Evolutionary conservation across 2,113 vertebrate genomes (phyloP).

Genomic region (Eleginops maclovinus): DNA sequence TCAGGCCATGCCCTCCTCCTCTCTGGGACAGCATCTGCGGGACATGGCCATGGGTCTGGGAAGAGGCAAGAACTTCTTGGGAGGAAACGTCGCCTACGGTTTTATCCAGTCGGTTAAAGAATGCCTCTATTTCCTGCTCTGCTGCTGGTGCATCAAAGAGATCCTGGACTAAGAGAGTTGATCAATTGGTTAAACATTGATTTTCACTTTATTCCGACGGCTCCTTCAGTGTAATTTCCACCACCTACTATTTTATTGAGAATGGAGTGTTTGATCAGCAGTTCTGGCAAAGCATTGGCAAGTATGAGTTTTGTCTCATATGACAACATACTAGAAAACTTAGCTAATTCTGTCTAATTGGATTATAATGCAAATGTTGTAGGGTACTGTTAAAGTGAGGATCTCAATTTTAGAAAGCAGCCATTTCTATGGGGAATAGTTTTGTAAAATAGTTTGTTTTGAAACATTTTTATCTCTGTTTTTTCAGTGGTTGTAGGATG

Average conservation of each 20-base stretch:
- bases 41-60: slow-evolving; percentile 74
- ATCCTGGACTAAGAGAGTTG: slow-evolving; percentile 86
- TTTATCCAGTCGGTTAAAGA: slow-evolving; percentile 85
- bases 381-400: not conserved
- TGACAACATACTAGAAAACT: slow-evolving; percentile 6
- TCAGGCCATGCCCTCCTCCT: slow-evolving; percentile 67
- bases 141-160: slow-evolving; percentile 94
- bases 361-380: not conserved
- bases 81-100: slow-evolving; percentile 78
- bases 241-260: slow-evolving; percentile 49
- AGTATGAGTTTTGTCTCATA: slow-evolving; percentile 48
- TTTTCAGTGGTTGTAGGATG: slow-evolving; percentile 44
- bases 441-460: not conserved
- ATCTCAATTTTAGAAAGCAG: not conserved
- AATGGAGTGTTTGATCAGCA: slow-evolving; percentile 45
- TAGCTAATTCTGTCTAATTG: not conserved
- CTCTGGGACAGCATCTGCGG: slow-evolving; percentile 64
- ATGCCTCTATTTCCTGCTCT: slow-evolving; percentile 89
- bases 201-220: slow-evolving; percentile 36
- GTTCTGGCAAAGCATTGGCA: slow-evolving; percentile 44
- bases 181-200: slow-evolving; percentile 39
- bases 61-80: slow-evolving; percentile 71
- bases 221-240: slow-evolving; percentile 42
- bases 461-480: slow-evolving; percentile 17
- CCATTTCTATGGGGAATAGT: not conserved